Percentiles rank a stretch among this genome's conserved stretches.
Conservation (phyloP, 1,140 invertebrate species). For the Drosophila truncata region DNA sequence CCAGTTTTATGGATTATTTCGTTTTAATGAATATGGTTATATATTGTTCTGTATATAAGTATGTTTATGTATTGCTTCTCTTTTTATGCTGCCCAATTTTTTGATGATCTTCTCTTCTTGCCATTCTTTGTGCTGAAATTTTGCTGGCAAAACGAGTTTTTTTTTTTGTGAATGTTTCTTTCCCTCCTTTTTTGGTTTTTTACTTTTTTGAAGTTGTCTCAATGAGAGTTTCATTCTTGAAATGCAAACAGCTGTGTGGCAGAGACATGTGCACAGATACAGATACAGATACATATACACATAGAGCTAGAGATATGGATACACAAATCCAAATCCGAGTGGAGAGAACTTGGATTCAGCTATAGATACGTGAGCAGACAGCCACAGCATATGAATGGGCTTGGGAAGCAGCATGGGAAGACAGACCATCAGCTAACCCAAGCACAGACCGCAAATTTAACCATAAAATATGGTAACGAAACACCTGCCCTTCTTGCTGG, state of each 20-base stretch:
- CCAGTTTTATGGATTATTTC: neutral
- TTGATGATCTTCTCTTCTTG: slow-evolving; percentile 42
- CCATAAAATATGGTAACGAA: slow-evolving; percentile 78
- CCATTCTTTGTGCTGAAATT: slow-evolving; percentile 63
- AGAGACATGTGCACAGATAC: slow-evolving; percentile 44
- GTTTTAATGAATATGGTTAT: slow-evolving; percentile 8
- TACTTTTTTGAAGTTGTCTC: slow-evolving; percentile 49
- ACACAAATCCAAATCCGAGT: slow-evolving; percentile 11
- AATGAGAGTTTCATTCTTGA: slow-evolving; percentile 78
- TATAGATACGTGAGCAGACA: slow-evolving; percentile 36
- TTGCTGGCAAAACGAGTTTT: slow-evolving; percentile 70
- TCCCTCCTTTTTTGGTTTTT: neutral
- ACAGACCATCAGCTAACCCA: slow-evolving; percentile 40
- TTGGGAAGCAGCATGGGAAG: slow-evolving; percentile 43
- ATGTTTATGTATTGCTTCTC: slow-evolving; percentile 1
- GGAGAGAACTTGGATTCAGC: slow-evolving; percentile 9
- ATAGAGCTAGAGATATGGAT: slow-evolving; percentile 10
- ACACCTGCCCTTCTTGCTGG: slow-evolving; percentile 63
- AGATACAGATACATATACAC: slow-evolving; percentile 20
- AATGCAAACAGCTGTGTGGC: slow-evolving; percentile 77
- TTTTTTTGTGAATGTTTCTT: slow-evolving; percentile 39
- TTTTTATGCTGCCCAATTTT: slow-evolving; percentile 58
- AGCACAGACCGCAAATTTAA: slow-evolving; percentile 61
- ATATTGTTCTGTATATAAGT: neutral
- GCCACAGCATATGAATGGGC: slow-evolving; percentile 66